These are phyloP conservation scores for Eugnorisma glareosa DNA, from an alignment of 2,888 invertebrate genomes.

Conservation along the genomic window DNA sequence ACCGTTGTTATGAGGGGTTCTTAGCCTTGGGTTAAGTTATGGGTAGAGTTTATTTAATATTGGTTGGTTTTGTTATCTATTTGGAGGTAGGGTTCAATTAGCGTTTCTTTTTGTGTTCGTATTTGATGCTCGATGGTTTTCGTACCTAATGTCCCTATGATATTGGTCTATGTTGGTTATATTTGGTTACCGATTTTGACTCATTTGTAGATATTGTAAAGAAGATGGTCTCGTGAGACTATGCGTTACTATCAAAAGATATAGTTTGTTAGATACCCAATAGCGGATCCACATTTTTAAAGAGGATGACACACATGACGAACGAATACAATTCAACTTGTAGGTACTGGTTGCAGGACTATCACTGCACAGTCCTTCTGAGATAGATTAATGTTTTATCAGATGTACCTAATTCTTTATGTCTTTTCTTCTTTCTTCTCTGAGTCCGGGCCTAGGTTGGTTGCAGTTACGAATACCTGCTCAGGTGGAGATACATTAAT, in stretches of 20 bases:
- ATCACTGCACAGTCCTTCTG: not conserved
- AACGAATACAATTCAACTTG: not conserved
- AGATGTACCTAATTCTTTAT: not conserved
- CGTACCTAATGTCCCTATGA: not conserved
- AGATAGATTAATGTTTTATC: too few species aligned
- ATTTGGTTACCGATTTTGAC: not conserved
- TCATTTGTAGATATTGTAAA: not conserved
- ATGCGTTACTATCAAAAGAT: too few species aligned
- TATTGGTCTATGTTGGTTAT: not conserved
- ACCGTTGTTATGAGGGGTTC: constrained; percentile 73
- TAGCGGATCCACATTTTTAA: too few species aligned
- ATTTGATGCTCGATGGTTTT: not conserved
- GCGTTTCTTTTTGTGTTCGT: not conserved
- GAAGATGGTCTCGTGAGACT: not conserved
- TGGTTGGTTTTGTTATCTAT: not conserved
- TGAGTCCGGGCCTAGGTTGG: too few species aligned
- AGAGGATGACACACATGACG: not conserved
- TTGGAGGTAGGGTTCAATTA: not conserved
- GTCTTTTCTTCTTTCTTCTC: too few species aligned
- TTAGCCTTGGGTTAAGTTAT: constrained; percentile 52
- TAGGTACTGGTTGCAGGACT: not conserved
- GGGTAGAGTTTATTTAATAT: constrained; percentile 18
- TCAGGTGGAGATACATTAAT: too few species aligned
- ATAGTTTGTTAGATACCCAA: not conserved
- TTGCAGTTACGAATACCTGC: too few species aligned